Evolutionary conservation across 2,113 vertebrate genomes (phyloP).

Genomic region (Nansenia antarctica): DNA sequence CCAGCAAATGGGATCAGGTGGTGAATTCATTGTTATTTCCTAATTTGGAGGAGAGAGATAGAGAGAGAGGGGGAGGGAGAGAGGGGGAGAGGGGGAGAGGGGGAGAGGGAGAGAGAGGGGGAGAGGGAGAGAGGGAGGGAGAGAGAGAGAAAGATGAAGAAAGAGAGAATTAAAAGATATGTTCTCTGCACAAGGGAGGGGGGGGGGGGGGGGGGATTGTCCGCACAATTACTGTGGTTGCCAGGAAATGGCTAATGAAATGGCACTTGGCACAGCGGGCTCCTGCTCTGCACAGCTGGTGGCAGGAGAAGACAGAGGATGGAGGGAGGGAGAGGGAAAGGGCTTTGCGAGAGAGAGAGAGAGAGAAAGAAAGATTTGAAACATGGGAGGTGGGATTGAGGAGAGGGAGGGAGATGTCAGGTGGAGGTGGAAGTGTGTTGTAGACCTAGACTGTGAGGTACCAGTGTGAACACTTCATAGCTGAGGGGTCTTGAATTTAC

Average conservation of each 20-base stretch:
- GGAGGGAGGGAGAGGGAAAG: slow-evolving; percentile 21
- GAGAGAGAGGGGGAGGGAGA: background rate
- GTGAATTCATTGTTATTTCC: background rate
- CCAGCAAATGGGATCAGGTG: background rate
- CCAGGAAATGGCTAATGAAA: slow-evolving; percentile 67
- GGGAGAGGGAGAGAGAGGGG: background rate
- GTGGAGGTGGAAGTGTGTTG: too few relatives aligned
- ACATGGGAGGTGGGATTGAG: background rate
- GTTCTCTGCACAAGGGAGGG: too few relatives aligned
- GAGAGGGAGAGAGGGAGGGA: slow-evolving; percentile 5
- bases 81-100: background rate
- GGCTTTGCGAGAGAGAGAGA: slow-evolving; percentile 12
- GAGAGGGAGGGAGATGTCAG: background rate
- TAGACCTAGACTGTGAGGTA: too few relatives aligned
- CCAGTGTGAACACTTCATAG: too few relatives aligned
- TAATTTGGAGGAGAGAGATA: background rate
- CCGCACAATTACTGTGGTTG: slow-evolving; percentile 58
- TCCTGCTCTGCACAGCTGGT: slow-evolving; percentile 37
- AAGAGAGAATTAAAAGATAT: background rate
- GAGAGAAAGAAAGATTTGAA: slow-evolving; percentile 1
- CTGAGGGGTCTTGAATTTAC: too few relatives aligned
- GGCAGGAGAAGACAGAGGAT: slow-evolving; percentile 51
- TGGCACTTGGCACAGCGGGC: slow-evolving; percentile 62
- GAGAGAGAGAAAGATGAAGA: background rate
- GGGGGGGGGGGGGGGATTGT: slow-evolving; percentile 41